Percentiles rank a stretch among this genome's conserved stretches.
Conservation (phyloP, 2,888 invertebrate genomes). For the Mythimna albipuncta region DNA sequence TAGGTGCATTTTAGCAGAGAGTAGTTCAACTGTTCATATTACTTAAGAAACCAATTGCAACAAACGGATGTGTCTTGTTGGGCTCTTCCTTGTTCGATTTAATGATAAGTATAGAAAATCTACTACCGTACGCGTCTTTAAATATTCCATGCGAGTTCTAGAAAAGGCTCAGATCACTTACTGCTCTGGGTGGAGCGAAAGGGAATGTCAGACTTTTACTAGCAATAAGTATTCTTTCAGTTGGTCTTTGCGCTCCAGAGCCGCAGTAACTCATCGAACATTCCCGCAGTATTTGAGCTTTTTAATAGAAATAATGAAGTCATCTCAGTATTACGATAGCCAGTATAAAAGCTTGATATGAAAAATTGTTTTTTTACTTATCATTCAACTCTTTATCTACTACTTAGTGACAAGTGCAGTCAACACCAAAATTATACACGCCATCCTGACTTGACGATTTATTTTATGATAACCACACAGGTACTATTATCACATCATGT, state of each 20-base stretch:
- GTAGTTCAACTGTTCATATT: constrained; percentile 10
- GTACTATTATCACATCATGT: constrained; percentile 8
- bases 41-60: constrained; percentile 23
- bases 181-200: no score
- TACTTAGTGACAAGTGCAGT: background rate
- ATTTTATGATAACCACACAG: constrained; percentile 16
- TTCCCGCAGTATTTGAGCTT: no score
- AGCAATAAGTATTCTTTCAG: no score
- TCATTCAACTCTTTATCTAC: background rate
- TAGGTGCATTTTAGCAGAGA: constrained; percentile 5
- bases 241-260: no score
- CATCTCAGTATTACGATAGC: no score
- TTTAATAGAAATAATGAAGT: no score
- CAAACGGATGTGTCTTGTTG: constrained; percentile 67
- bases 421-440: constrained; percentile 6
- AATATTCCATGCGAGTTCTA: background rate
- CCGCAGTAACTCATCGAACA: no score
- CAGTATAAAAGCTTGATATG: no score
- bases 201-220: no score
- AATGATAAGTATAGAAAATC: constrained; percentile 20
- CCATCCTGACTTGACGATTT: background rate
- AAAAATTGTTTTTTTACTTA: no score
- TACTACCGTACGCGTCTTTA: constrained; percentile 5
- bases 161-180: background rate
- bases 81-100: constrained; percentile 54